Evolutionary conservation across 1,140 invertebrate species (phyloP), one percentile per base, ranked within the genome.

Genomic region (Antheraea pernyi): DNA sequence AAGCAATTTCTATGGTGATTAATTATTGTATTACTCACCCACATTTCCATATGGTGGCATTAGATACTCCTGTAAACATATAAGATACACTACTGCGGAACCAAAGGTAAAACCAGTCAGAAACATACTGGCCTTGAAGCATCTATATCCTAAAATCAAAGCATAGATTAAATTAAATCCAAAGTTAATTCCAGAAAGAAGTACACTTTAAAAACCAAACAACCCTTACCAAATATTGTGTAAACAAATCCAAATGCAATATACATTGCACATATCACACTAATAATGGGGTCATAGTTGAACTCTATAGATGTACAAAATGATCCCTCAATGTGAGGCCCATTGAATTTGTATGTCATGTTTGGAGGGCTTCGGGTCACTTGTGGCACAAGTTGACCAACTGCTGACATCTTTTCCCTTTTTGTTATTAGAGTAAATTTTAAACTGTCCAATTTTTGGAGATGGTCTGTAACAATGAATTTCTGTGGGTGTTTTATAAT

Each of bases 111-210:
- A 96, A 37, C 97, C 97, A 30, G 96, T 98, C 36, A 98, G 93
- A 85, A 98, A 98, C 95, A 97, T 97, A n/a, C 96, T 95, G 3
- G 96, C 96, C 87, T 97, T 97, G 86, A 98, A 97, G 88, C 96
- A 98, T 64, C 97, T 94, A 88, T 98, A 98, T 65, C 97, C 97
- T 97, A 93, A 60, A 95, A 95, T 72, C 84, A 86, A 78, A 75
- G 9, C 11, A n/a, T 19, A 64, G 9, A 19, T 18, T 64, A 36
- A 64, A 53, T 16, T 16, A 16, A 53, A 53, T 53, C 13, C 9
- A 53, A 53, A 53, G 16, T 64, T 39, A 19, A 7, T 64, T 42
- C 2, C 8, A 64, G 4, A 42, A 39, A 64, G 30, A 64, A 39
- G 42, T 18, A 30, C 9, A 39, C 30, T 64, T 10, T 48, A 46